Conservation (phyloP, 2,888 invertebrate species). For the Hypena proboscidalis region DNA sequence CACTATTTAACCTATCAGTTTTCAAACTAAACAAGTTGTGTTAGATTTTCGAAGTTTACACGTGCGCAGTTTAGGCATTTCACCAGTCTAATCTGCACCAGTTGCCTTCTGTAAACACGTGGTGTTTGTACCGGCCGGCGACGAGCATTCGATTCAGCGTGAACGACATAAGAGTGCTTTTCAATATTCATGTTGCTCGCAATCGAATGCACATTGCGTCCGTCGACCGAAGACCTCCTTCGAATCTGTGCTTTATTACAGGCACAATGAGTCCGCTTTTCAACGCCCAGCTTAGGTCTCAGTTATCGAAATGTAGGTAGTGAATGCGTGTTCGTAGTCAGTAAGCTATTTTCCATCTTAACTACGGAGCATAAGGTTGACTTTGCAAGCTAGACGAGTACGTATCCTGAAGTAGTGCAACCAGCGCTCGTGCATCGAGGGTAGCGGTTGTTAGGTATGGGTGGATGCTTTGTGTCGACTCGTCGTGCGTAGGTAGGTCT, state of each 20-base stretch:
- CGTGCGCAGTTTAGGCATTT: conserved; percentile 65
- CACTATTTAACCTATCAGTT: conserved; percentile 13
- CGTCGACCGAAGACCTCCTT: conserved; percentile 46
- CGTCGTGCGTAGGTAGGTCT: conserved; percentile 78
- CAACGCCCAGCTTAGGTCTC: conserved; percentile 43
- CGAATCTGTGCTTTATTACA: conserved; percentile 67
- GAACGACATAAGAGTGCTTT: conserved; percentile 76
- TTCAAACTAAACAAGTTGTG: conserved; percentile 23
- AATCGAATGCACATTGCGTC: conserved; percentile 76
- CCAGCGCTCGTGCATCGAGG: conserved; percentile 60
- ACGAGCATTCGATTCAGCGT: conserved; percentile 68
- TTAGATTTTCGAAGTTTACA: conserved; percentile 63
- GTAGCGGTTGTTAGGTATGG: conserved; percentile 71
- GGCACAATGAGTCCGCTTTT: conserved; percentile 56
- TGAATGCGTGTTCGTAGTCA: conserved; percentile 47
- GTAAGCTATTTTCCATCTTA: conserved; percentile 28
- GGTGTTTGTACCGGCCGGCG: conserved; percentile 58
- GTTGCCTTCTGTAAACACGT: conserved; percentile 77
- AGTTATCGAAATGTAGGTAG: conserved; percentile 59
- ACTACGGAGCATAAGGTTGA: conserved; percentile 39
- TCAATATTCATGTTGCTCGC: conserved; percentile 73
- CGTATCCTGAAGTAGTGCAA: conserved; percentile 56
- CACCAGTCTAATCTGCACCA: conserved; percentile 66
- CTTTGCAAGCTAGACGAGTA: conserved; percentile 27
- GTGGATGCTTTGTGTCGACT: conserved; percentile 75